phyloP scores from a whole-genome alignment of 2,888 invertebrate genomes.

The Drosophila yooni region DNA sequence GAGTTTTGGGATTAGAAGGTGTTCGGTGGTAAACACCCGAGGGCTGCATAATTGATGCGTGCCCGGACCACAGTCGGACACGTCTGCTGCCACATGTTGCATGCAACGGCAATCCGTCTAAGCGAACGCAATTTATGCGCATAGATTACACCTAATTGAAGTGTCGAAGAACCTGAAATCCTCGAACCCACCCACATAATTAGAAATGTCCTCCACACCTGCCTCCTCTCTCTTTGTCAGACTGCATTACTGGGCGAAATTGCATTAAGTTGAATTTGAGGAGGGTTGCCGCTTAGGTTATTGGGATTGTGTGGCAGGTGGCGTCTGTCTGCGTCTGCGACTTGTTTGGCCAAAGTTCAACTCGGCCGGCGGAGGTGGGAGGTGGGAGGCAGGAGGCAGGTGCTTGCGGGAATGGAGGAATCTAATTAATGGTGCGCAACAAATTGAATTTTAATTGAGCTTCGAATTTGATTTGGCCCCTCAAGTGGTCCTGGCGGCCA shows the following conservation, averaged over 20 bases:
- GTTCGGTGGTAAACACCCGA: not conserved
- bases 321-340: slow-evolving; percentile 47
- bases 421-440: slow-evolving; percentile 78
- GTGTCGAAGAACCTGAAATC: slow-evolving; percentile 51
- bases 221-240: not conserved
- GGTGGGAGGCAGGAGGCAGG: not conserved
- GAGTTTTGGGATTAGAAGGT: not conserved
- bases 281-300: slow-evolving; percentile 5
- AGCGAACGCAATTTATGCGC: slow-evolving; percentile 67
- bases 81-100: slow-evolving; percentile 68
- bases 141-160: slow-evolving; percentile 74
- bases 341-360: slow-evolving; percentile 33
- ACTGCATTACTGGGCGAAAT: slow-evolving; percentile 56
- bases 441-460: slow-evolving; percentile 79
- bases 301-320: slow-evolving; percentile 45
- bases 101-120: slow-evolving; percentile 37
- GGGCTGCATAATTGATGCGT: slow-evolving; percentile 49
- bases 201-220: slow-evolving; percentile 41
- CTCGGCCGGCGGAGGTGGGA: not conserved
- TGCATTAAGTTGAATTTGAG: slow-evolving; percentile 51
- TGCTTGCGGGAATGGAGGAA: slow-evolving; percentile 31
- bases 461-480: slow-evolving; percentile 74
- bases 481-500: slow-evolving; percentile 32
- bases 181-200: slow-evolving; percentile 47
- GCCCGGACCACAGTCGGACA: slow-evolving; percentile 1